Evolutionary conservation across 53 echinoderm and acorn worm genomes (phyloP).

Genomic region (Antedon mediterranea): DNA sequence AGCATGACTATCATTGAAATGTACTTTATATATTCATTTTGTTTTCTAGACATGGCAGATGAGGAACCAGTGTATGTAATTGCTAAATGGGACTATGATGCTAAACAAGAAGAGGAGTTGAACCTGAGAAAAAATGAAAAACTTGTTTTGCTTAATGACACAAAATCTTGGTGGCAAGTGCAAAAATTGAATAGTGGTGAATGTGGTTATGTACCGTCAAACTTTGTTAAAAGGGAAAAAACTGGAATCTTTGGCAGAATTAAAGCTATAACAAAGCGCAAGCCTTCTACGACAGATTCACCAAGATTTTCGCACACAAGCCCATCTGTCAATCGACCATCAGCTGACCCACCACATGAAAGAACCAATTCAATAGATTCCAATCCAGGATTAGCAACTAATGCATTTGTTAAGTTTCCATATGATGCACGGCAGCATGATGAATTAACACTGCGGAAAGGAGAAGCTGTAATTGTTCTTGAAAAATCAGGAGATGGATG

Average conservation of each 20-base stretch:
- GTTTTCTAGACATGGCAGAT: conserved; percentile 76
- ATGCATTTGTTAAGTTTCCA: conserved; percentile 38
- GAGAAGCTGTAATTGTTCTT: conserved; percentile 56
- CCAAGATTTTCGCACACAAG: not conserved
- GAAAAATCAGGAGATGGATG: conserved; percentile 97
- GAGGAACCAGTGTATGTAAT: conserved; percentile 81
- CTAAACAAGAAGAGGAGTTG: conserved; percentile 86
- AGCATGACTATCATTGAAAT: too few relatives aligned
- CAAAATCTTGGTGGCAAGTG: conserved; percentile 94
- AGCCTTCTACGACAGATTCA: conserved; percentile 9
- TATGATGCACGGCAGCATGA: conserved; percentile 67
- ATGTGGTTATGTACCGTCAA: conserved; percentile 88
- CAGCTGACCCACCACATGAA: not conserved
- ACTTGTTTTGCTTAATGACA: conserved; percentile 71
- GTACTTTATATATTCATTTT: conserved; percentile 3
- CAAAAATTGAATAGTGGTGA: conserved; percentile 41
- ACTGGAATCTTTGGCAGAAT: conserved; percentile 31
- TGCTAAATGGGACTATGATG: conserved; percentile 98
- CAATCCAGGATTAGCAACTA: conserved; percentile 20
- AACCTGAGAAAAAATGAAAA: conserved; percentile 80
- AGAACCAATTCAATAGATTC: not conserved
- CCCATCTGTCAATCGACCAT: not conserved
- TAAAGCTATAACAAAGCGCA: conserved; percentile 12
- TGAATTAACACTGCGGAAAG: conserved; percentile 65
- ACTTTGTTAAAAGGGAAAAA: conserved; percentile 86